phyloP scores from a whole-genome alignment of 2,113 vertebrate genomes.

The Ovibos moschatus region DNA sequence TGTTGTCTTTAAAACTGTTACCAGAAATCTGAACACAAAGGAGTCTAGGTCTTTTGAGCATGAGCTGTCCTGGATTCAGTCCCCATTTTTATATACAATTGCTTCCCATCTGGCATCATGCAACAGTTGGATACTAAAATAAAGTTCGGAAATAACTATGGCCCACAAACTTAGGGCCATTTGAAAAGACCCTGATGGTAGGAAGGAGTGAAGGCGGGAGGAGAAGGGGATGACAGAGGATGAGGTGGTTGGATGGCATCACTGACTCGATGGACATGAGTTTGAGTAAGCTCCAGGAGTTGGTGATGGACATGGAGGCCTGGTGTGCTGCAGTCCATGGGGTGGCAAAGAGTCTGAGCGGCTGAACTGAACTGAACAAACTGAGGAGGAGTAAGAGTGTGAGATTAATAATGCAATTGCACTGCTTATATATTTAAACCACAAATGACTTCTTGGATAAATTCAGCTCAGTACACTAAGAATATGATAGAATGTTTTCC shows the following conservation, averaged over 20 bases:
- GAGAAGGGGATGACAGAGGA: neutral
- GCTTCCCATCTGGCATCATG: neutral
- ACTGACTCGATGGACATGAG: neutral
- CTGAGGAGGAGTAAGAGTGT: neutral
- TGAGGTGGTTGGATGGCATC: neutral
- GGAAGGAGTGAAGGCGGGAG: neutral
- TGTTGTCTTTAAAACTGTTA: neutral
- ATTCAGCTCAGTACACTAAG: slow-evolving; percentile 1
- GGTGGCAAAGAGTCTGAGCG: neutral
- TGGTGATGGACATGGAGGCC: neutral
- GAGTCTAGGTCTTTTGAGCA: neutral
- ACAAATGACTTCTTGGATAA: neutral
- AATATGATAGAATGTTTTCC: neutral
- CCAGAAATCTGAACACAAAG: neutral
- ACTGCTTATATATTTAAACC: slow-evolving; percentile 17
- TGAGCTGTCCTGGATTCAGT: neutral
- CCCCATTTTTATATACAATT: neutral
- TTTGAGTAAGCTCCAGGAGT: neutral
- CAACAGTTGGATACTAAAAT: neutral
- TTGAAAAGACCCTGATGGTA: neutral
- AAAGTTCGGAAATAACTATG: neutral
- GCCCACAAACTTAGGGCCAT: neutral
- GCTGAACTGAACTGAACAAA: neutral
- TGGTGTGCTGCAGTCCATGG: neutral
- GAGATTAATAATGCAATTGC: neutral